Evolutionary conservation across 2,113 vertebrate species (phyloP).

Genomic region (Cariama cristata): DNA sequence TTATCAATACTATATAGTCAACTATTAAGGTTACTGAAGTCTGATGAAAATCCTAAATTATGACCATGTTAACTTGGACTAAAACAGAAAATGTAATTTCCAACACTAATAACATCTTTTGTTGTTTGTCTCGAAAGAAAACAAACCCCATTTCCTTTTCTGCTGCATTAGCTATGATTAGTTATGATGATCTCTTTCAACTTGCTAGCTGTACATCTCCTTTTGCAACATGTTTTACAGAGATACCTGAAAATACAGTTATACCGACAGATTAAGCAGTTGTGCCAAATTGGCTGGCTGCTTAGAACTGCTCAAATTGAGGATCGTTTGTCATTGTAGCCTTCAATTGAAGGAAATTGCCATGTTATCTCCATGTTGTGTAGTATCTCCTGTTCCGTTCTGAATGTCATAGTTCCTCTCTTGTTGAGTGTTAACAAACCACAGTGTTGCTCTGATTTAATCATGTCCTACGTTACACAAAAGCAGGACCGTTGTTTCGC

Average conservation of each 20-base stretch:
- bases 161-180: neutral
- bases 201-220: neutral
- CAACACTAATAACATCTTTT: neutral
- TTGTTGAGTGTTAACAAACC: no score
- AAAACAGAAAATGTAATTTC: neutral
- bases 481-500: neutral
- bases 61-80: neutral
- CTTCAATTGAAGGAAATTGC: neutral
- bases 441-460: neutral
- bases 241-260: neutral
- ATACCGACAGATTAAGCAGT: neutral
- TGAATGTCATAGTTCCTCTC: neutral
- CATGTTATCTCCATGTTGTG: rapidly evolving
- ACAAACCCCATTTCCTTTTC: neutral
- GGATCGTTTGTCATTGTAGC: neutral
- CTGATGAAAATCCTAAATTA: neutral
- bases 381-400: neutral
- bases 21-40: neutral
- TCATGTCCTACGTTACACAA: rapidly evolving
- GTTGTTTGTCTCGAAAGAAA: neutral
- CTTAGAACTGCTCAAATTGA: neutral
- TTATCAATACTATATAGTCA: neutral
- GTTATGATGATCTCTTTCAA: neutral
- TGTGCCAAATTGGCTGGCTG: neutral
- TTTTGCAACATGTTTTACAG: neutral